Percentiles rank a stretch among this genome's conserved stretches.
Conservation (phyloP, 2,888 invertebrate genomes). For the Nematopogon swammerdamellus region DNA sequence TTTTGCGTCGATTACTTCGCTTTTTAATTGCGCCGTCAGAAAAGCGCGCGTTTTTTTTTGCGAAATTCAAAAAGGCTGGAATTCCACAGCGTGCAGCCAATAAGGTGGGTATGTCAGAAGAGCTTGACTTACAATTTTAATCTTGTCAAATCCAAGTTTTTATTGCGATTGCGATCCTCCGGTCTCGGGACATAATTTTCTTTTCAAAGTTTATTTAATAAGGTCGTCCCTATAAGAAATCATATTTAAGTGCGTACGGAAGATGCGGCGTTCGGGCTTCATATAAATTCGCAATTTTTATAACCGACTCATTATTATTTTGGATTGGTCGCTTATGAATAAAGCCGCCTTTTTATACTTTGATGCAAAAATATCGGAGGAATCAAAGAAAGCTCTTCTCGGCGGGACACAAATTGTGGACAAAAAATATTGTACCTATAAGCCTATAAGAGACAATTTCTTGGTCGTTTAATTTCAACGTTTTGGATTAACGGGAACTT, state of each 20-base stretch:
- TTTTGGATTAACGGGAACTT: too few species aligned
- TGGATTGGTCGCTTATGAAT: slow-evolving; percentile 43
- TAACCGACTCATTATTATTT: slow-evolving; percentile 48
- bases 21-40: not conserved
- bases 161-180: slow-evolving; percentile 36
- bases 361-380: slow-evolving; percentile 45
- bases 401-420: slow-evolving; percentile 7
- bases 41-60: not conserved
- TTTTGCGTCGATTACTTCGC: not conserved
- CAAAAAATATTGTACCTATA: slow-evolving; percentile 31
- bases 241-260: slow-evolving; percentile 30
- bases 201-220: slow-evolving; percentile 51
- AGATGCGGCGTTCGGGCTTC: slow-evolving; percentile 21
- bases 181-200: slow-evolving; percentile 41
- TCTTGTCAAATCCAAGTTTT: slow-evolving; percentile 54
- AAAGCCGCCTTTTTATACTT: slow-evolving; percentile 42
- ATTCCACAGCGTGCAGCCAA: slow-evolving; percentile 44
- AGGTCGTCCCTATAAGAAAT: slow-evolving; percentile 43
- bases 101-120: slow-evolving; percentile 50
- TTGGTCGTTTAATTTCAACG: too few species aligned
- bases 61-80: slow-evolving; percentile 17
- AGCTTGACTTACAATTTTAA: slow-evolving; percentile 55
- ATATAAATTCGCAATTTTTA: slow-evolving; percentile 51
- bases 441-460: too few species aligned
- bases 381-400: not conserved